Conservation (phyloP, 1,140 invertebrate genomes). For the Pteromalus puparum region DNA sequence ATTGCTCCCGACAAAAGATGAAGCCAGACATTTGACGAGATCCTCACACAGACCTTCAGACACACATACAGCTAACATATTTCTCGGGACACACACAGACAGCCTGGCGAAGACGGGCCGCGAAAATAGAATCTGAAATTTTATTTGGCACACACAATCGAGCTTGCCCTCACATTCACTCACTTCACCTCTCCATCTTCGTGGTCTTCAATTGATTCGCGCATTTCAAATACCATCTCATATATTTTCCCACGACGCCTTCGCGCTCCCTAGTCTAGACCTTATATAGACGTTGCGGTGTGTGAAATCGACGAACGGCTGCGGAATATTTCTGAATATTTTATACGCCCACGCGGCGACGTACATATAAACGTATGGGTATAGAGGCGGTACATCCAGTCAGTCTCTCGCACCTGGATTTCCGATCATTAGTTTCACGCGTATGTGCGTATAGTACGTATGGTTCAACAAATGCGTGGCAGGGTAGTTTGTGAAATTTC, state of each 20-base stretch:
- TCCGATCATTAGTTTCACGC: background rate
- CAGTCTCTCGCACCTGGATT: background rate
- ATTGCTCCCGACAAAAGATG: conserved; percentile 36
- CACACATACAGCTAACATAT: background rate
- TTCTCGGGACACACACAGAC: background rate
- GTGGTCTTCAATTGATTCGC: conserved; percentile 54
- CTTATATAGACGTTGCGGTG: background rate
- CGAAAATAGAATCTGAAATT: conserved; percentile 54
- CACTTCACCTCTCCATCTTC: conserved; percentile 5
- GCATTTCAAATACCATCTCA: conserved; percentile 53
- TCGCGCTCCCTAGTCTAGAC: background rate
- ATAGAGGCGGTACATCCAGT: no score
- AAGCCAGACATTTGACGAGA: conserved; percentile 26
- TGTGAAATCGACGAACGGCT: conserved; percentile 41
- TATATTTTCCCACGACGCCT: conserved; percentile 48
- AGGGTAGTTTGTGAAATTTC: background rate
- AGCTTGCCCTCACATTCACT: conserved; percentile 1
- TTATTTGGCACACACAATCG: conserved; percentile 48
- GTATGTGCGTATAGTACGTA: no score
- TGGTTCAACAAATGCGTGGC: no score
- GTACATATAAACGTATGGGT: background rate
- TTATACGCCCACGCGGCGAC: conserved; percentile 34
- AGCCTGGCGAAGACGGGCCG: background rate
- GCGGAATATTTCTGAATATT: conserved; percentile 65
- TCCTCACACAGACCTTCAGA: background rate